A percentile compares a stretch with the other conserved stretches of the same genome.
phyloP scores from a whole-genome alignment of 2,113 vertebrate species.

The Cisticola juncidis region DNA sequence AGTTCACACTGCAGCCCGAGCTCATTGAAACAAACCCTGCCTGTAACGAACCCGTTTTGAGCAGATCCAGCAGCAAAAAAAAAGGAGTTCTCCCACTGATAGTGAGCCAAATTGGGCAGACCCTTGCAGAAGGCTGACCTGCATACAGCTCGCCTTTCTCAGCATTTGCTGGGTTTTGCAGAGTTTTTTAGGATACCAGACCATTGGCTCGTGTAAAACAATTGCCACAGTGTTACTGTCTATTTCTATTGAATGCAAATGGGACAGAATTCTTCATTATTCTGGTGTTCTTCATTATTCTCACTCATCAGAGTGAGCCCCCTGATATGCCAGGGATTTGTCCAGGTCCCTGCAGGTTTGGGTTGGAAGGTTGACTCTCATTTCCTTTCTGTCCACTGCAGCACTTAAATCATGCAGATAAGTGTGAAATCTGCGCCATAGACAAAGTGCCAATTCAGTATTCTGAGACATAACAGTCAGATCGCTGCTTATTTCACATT shows the following conservation, averaged over 20 bases:
- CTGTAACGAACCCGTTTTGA: accelerated
- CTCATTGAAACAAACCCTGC: background rate
- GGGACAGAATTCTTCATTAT: background rate
- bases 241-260: background rate
- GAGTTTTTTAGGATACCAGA: background rate
- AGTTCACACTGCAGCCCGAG: background rate
- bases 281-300: too few relatives aligned
- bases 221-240: background rate
- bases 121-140: background rate
- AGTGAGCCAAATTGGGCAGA: background rate
- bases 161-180: background rate
- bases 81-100: background rate
- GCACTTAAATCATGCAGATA: background rate
- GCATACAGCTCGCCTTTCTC: background rate
- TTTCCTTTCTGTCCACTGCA: background rate
- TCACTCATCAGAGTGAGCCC: background rate
- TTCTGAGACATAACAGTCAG: background rate
- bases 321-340: accelerated
- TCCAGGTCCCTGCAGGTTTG: background rate
- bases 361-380: background rate
- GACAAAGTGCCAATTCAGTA: background rate
- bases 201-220: background rate
- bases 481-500: background rate
- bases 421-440: background rate
- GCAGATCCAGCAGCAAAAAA: accelerated